Evolutionary conservation across 2,888 invertebrate genomes (phyloP).

Genomic region (Piscicola geometra): DNA sequence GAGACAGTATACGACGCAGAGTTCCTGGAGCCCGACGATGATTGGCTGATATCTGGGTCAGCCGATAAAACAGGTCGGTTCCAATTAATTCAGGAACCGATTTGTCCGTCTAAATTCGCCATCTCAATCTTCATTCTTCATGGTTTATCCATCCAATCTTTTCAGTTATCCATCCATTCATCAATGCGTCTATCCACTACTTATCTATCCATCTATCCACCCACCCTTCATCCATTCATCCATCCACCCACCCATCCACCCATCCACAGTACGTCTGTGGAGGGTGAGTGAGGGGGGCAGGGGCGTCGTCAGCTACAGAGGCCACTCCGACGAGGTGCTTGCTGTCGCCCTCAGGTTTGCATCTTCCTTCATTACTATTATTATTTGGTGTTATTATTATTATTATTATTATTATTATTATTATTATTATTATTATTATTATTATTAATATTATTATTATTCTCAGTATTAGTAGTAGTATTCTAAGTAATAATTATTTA

Average conservation of each 20-base stretch:
- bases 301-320: conserved; percentile 83
- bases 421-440: background rate
- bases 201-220: too few relatives aligned
- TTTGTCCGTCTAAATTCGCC: too few relatives aligned
- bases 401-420: conserved; percentile 4
- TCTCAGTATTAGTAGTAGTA: background rate
- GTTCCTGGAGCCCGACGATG: background rate
- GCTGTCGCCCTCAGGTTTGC: conserved; percentile 65
- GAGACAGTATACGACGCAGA: background rate
- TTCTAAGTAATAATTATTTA: background rate
- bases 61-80: conserved; percentile 2
- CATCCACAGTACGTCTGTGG: conserved; percentile 73
- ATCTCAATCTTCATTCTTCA: too few relatives aligned
- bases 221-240: too few relatives aligned
- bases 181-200: conserved; percentile 28
- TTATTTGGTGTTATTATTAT: background rate
- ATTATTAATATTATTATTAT: background rate
- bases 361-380: background rate
- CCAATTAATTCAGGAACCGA: too few relatives aligned
- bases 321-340: conserved; percentile 86
- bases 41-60: background rate
- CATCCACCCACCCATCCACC: too few relatives aligned
- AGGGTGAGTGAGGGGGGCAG: conserved; percentile 90
- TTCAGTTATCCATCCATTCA: too few relatives aligned
- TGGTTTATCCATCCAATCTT: too few relatives aligned